Evolutionary conservation across 2,797 vertebrate genomes (phyloP), one percentile per base, ranked within the genome.

Genomic region (Sebastes iracundus): DNA sequence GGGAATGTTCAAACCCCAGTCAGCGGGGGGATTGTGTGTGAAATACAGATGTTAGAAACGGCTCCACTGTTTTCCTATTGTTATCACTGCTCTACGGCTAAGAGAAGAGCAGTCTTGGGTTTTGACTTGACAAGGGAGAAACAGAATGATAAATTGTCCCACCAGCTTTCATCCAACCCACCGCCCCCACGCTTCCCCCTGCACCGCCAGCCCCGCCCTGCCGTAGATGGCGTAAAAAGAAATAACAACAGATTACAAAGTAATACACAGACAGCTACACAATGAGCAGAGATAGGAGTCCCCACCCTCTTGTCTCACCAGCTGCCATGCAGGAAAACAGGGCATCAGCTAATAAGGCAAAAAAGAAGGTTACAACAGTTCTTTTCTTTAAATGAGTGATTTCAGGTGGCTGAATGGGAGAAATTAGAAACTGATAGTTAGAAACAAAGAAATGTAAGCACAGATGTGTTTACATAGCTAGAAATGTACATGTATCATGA

Each of bases 81-180:
- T 90, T 92, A 90, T 90, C 85, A 23, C 82, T 62, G 77, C 87
- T 92, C 90, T 88, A 80, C 75, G 72, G 88, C 81, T 75, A 85
- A 84, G 81, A 88, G 82, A 72, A 82, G 88, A 93, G 79, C 83
- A 90, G 85, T 82, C 87, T 78, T 60, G 76, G 85, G 84, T 84
- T 91, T 90, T 92, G 87, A 88, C 89, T 90, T 94, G 94, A 95
- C 91, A 92, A 87, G 89, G 88, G 90, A 90, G 87, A 92, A 94
- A 90, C 87, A 84, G 89, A 93, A 92, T 93, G 92, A 93, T 94
- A 89, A 92, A 94, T 95, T 89, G 89, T 91, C 87, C 87, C 83
- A 88, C 81, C 79, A 87, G 89, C 86, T 90, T 91, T 92, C 83
- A 88, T 90, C 83, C 83, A 69, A 72, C 73, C 58, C 72, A 10